phyloP scores from a whole-genome alignment of 2,888 invertebrate genomes.

The Drosophila neonasuta region DNA sequence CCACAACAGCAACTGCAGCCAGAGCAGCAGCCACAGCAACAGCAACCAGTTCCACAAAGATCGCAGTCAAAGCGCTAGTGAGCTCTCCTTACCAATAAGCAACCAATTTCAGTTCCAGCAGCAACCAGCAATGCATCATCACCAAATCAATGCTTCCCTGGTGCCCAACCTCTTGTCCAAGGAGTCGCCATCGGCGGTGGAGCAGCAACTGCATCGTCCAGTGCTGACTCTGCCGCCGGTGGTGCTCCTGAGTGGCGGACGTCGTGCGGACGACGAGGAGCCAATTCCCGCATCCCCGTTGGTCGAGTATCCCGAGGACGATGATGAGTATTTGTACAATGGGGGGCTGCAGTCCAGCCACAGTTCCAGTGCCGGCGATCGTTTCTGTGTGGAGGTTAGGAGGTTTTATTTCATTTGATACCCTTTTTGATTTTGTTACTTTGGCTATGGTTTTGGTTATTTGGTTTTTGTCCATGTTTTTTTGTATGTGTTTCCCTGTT shows the following conservation, averaged over 20 bases:
- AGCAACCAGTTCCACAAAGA: slow-evolving; percentile 14
- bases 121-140: slow-evolving; percentile 30
- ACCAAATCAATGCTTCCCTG: slow-evolving; percentile 4
- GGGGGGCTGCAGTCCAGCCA: slow-evolving; percentile 48
- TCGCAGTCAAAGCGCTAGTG: slow-evolving; percentile 37
- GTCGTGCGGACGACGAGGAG: slow-evolving; percentile 82
- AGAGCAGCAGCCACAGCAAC: slow-evolving; percentile 10
- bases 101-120: slow-evolving; percentile 72
- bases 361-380: slow-evolving; percentile 79
- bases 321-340: slow-evolving; percentile 84
- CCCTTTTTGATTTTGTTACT: slow-evolving; percentile 35
- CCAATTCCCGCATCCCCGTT: slow-evolving; percentile 87
- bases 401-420: slow-evolving; percentile 62
- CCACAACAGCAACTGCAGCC: slow-evolving; percentile 1
- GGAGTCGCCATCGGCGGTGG: slow-evolving; percentile 57
- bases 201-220: slow-evolving; percentile 80
- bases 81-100: slow-evolving; percentile 58
- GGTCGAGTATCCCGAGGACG: slow-evolving; percentile 94
- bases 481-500: slow-evolving; percentile 27
- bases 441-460: slow-evolving; percentile 56
- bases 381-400: slow-evolving; percentile 83
- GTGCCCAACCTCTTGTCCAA: neutral
- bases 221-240: slow-evolving; percentile 83
- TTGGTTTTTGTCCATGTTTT: slow-evolving; percentile 13
- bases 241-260: slow-evolving; percentile 82